These are phyloP conservation scores for Pempheris klunzingeri DNA, from an alignment of 2,797 vertebrate genomes.

Conservation along the genomic window DNA sequence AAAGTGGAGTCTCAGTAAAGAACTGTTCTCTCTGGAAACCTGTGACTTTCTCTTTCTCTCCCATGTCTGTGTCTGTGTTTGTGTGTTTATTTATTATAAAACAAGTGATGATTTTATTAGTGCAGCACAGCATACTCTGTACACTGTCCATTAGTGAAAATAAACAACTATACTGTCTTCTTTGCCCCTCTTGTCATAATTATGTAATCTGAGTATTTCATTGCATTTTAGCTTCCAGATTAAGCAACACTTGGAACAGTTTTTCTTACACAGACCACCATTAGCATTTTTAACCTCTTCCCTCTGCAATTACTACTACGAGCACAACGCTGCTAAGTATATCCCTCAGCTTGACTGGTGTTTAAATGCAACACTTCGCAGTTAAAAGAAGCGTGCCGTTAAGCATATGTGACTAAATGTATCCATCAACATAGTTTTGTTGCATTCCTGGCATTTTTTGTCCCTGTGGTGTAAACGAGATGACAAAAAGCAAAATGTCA, in stretches of 20 bases:
- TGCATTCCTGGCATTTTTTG: slow-evolving; percentile 76
- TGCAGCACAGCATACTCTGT: slow-evolving; percentile 71
- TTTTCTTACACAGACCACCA: slow-evolving; percentile 14
- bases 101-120: slow-evolving; percentile 66
- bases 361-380: slow-evolving; percentile 59
- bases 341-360: slow-evolving; percentile 40
- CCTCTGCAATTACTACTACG: slow-evolving; percentile 44
- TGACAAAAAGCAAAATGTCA: slow-evolving; percentile 54
- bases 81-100: slow-evolving; percentile 83
- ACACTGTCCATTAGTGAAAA: slow-evolving; percentile 76
- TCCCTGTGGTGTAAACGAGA: slow-evolving; percentile 36
- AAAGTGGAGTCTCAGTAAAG: slow-evolving; percentile 23
- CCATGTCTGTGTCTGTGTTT: slow-evolving; percentile 56
- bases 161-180: slow-evolving; percentile 66
- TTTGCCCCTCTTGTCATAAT: slow-evolving; percentile 26
- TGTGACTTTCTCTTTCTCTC: slow-evolving; percentile 51
- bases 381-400: slow-evolving; percentile 45
- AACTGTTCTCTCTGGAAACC: slow-evolving; percentile 30
- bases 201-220: neutral
- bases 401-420: slow-evolving; percentile 46
- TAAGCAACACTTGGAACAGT: neutral
- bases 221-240: slow-evolving; percentile 15
- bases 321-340: slow-evolving; percentile 45
- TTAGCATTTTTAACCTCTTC: slow-evolving; percentile 41
- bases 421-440: slow-evolving; percentile 56